A percentile compares a stretch with the other conserved stretches of the same genome.
Conservation (phyloP, 2,113 vertebrate genomes). For the Vidua chalybeata region DNA sequence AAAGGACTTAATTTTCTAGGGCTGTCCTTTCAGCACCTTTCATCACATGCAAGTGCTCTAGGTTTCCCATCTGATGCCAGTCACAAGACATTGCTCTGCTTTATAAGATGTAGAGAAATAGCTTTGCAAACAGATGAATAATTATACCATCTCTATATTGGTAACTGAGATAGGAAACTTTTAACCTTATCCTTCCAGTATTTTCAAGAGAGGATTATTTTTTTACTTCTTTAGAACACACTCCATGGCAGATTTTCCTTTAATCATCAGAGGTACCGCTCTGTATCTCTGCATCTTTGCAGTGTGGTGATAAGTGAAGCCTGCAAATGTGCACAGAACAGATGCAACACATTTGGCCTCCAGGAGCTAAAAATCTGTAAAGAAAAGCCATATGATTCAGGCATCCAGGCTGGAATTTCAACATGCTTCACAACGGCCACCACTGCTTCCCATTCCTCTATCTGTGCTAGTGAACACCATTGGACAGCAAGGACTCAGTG, state of each 20-base stretch:
- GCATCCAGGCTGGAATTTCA: background rate
- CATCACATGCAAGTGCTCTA: background rate
- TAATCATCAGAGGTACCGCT: background rate
- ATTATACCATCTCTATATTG: background rate
- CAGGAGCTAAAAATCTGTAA: slow-evolving; percentile 1
- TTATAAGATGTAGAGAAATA: background rate
- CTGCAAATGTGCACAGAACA: background rate
- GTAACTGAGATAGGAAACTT: background rate
- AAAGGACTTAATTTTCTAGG: background rate
- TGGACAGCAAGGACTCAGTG: background rate
- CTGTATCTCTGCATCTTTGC: background rate
- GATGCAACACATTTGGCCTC: slow-evolving; percentile 9
- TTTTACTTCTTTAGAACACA: background rate
- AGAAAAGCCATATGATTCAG: background rate
- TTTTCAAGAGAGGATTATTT: background rate
- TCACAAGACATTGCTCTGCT: background rate
- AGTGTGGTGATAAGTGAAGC: background rate
- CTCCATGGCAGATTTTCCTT: background rate
- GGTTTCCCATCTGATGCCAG: background rate
- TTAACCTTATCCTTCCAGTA: background rate
- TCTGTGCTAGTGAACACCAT: background rate
- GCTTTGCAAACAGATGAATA: slow-evolving; percentile 1
- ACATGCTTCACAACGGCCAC: background rate
- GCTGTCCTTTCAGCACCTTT: slow-evolving; percentile 7
- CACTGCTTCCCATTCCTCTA: background rate